These are phyloP conservation scores for Eulithis prunata DNA, from an alignment of 2,888 invertebrate species.

Conservation along the genomic window DNA sequence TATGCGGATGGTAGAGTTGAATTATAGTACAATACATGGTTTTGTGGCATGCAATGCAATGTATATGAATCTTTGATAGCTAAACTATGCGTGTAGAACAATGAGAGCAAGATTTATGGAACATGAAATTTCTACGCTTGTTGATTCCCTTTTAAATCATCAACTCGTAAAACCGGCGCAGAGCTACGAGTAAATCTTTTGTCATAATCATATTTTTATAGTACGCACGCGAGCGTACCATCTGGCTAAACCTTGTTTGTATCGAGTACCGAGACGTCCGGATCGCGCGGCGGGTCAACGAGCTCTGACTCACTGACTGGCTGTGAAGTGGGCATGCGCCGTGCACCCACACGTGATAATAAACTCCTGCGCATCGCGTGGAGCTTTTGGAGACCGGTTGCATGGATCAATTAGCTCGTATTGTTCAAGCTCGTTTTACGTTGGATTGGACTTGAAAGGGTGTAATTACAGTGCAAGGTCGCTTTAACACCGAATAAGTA, in stretches of 20 bases:
- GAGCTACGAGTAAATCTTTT: not conserved
- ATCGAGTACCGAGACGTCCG: slow-evolving; percentile 49
- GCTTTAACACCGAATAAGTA: not conserved
- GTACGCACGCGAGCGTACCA: slow-evolving; percentile 9
- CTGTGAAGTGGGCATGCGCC: slow-evolving; percentile 39
- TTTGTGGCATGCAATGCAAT: slow-evolving; percentile 1
- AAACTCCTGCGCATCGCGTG: slow-evolving; percentile 29
- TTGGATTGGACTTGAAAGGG: slow-evolving; percentile 13
- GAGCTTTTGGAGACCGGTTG: slow-evolving; percentile 31
- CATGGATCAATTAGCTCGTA: slow-evolving; percentile 26
- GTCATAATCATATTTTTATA: not conserved
- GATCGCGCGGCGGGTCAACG: slow-evolving; percentile 66
- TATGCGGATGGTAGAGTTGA: not conserved
- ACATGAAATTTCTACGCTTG: not conserved
- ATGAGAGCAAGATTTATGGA: slow-evolving; percentile 5
- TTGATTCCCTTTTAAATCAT: not conserved
- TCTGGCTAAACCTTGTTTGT: slow-evolving; percentile 18
- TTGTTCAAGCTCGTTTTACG: slow-evolving; percentile 21
- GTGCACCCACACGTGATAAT: slow-evolving; percentile 36
- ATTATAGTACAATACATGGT: not conserved
- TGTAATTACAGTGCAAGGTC: slow-evolving; percentile 14
- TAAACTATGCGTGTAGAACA: slow-evolving; percentile 1
- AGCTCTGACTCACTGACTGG: slow-evolving; percentile 59
- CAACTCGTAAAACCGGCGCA: not conserved
- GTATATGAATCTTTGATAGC: not conserved